phyloP scores from a whole-genome alignment of 2,113 vertebrate species.

The Nothocercus nigrocapillus region DNA sequence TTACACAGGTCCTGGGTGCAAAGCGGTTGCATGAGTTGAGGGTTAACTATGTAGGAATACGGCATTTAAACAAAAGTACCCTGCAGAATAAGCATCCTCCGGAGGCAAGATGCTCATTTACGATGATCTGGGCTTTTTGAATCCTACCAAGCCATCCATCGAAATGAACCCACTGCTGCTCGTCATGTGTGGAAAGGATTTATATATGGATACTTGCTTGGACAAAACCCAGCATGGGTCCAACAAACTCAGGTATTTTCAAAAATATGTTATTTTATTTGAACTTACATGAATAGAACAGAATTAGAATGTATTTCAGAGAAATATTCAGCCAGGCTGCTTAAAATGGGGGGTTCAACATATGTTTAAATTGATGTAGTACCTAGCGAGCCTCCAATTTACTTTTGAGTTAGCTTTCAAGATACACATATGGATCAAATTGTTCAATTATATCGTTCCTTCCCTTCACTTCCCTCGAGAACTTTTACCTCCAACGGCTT shows the following conservation, averaged over 20 bases:
- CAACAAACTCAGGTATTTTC: neutral
- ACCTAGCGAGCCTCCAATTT: too few relatives aligned
- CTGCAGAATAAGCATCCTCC: neutral
- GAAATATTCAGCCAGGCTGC: too few relatives aligned
- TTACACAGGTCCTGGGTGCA: neutral
- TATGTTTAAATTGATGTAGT: too few relatives aligned
- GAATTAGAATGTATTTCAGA: neutral
- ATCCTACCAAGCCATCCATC: neutral
- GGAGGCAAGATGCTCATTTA: neutral
- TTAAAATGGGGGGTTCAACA: too few relatives aligned
- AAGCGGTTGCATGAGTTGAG: neutral
- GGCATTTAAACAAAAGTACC: neutral
- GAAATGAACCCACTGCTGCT: neutral
- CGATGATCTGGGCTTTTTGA: fast-evolving
- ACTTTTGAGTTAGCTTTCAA: too few relatives aligned
- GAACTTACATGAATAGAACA: neutral
- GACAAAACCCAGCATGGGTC: neutral
- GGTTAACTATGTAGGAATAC: neutral
- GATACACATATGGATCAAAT: neutral
- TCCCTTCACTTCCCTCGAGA: neutral
- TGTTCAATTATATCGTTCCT: neutral
- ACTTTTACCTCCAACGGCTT: neutral
- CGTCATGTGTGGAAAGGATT: neutral
- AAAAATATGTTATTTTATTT: neutral
- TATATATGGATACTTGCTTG: neutral